Conservation (phyloP, 1,140 invertebrate species). For the Anthonomus grandis region DNA sequence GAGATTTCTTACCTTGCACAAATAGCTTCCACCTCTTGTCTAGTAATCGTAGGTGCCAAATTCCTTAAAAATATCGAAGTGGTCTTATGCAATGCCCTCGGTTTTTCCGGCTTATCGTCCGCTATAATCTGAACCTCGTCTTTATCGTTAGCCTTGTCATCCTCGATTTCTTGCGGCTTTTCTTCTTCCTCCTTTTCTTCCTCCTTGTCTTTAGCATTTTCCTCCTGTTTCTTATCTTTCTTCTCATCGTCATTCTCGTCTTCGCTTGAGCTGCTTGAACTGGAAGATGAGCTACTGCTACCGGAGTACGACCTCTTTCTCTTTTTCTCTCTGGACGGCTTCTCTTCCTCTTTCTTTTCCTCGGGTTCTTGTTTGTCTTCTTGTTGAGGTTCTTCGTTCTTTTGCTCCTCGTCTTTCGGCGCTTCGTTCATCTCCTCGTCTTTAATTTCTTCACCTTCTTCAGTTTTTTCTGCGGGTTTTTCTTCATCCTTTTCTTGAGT, state of each 20-base stretch:
- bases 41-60: constrained; percentile 91
- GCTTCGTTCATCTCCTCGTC: constrained; percentile 42
- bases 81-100: constrained; percentile 82
- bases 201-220: constrained; percentile 30
- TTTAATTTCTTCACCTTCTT: constrained; percentile 25
- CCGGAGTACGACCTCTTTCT: constrained; percentile 46
- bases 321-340: constrained; percentile 37
- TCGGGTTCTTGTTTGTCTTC: constrained; percentile 8
- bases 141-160: constrained; percentile 45
- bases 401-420: constrained; percentile 36
- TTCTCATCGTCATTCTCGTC: constrained; percentile 33
- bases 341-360: constrained; percentile 33
- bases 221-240: constrained; percentile 33
- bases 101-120: constrained; percentile 61
- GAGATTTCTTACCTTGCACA: constrained; percentile 69
- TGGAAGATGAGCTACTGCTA: constrained; percentile 46
- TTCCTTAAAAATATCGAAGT: constrained; percentile 96
- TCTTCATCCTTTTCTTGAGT: constrained; percentile 31
- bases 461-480: constrained; percentile 32
- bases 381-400: constrained; percentile 21
- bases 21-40: constrained; percentile 81
- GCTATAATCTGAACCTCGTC: constrained; percentile 41
- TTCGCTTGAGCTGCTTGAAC: constrained; percentile 43
- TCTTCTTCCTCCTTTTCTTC: constrained; percentile 14
- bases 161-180: constrained; percentile 46